Base-by-base conservation (phyloP, 2,888 invertebrate genomes). In the Desoria tigrina region DNA sequence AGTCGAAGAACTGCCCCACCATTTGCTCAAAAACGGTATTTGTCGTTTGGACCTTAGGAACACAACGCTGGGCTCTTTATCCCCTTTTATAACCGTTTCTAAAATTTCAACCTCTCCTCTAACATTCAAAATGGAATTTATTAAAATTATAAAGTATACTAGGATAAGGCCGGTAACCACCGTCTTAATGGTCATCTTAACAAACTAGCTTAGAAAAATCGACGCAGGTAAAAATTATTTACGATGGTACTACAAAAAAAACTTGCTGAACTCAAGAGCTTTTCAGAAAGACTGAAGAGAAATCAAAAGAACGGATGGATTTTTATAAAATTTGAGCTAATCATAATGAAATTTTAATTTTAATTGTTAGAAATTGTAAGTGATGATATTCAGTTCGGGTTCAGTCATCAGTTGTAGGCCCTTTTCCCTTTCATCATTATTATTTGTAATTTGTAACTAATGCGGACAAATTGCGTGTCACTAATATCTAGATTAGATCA, bases 21-120 rank as follows among this genome's bases (percentile, higher is more conserved):
- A 75, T 26, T 67, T 71, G 45, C 68, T 69, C 32, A 74, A 60
- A 67, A 75, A 74, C 16, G 73, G 73, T 32, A 75, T 53, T 61
- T 75, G 73, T 62, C 75, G 54, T 27, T 62, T 69, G 1, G 62
- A 32, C 37, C 72, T 54, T n/a, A 57, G 14, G 3, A 45, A 45
- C 45, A 18, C 32, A 7, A 32, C 32, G 32, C 11, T 4, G 4
- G 32, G 32, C 11, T 32, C 32, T 28, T 54, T n/a, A 28, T n/a
- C n/a, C 27, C 21, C 49, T 49, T 59, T 11, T 39, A 18, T 42
- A 27, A 23, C 11, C 6, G 23, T 18, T 3, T 51, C 23, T 16
- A 51, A 39, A 16, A 26, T 42, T 18, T 42, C 51, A 18, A 14
- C 51, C 55, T 42, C 24, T 6, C 24, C 53, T 45, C 61, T 68